Evolutionary conservation across 2,888 invertebrate genomes (phyloP), one percentile per base, ranked within the genome.

Genomic region (Trilocha varians): DNA sequence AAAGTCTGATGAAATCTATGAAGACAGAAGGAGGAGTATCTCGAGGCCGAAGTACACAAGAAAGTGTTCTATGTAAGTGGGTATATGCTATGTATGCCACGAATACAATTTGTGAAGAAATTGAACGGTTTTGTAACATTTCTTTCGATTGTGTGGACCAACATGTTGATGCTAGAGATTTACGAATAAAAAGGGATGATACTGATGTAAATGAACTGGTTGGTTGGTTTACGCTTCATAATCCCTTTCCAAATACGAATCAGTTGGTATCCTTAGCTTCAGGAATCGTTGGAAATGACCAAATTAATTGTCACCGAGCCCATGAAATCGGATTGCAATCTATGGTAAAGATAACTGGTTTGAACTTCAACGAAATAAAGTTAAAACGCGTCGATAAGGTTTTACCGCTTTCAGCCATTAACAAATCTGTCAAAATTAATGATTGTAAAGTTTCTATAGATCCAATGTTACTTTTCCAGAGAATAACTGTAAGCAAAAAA

Each of bases 21-120:
- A 65, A 61, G 37, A 69, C 64, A 60, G 60, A 64, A 57, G 70
- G 70, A 51, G 70, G 70, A 50, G 47, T 71, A 52, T 39, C 69
- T 62, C 69, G 62, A 56, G 68, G 70, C 5, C 53, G 69, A 62
- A 66, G 70, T 64, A 68, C 65, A 15, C 36, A 60, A 59, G 62
- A 70, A 8, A 66, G 64, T 49, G 68, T 67, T 13, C 51, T 70
- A 46, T 56, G 65, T 49, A 70, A 66, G 37, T 52, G 50, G 50
- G 42, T 50, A 17, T 41, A 40, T 9, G 41, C 35, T 13, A 44
- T 45, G 41, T 38, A 45, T 36, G 42, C 44, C 13, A 37, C 34
- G 32, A 41, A 47, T 16, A 44, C 44, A 16, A 32, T 48, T 25
- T 42, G 38, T 42, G 44, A 45, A 3, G 35, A 43, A 42, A 39